Base-by-base conservation (phyloP, 2,113 vertebrate species). In the Scomber scombrus region DNA sequence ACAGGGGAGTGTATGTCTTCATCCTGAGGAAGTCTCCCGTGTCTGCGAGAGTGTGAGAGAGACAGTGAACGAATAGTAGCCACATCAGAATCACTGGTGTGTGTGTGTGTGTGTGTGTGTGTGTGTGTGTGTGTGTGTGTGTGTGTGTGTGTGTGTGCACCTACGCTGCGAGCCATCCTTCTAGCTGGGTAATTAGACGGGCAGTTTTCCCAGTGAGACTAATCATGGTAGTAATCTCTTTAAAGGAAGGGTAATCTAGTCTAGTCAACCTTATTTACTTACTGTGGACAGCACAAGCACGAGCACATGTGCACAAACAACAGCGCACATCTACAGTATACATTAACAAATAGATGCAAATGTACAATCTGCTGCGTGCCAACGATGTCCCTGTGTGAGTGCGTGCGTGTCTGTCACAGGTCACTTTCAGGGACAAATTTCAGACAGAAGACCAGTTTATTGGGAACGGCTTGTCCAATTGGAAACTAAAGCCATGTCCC, bases 141-240 rank as follows among this genome's bases (percentile, higher is more conserved):
- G 51, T 19, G 68, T 46, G 46, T 60, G 77, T 67, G 64, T 40
- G 55, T 75, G 68, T 63, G 46, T 63, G 50, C 68, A 26, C 23
- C 23, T 26, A 26, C 23, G 23, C 72, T 52, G 50, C 57, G 52
- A 85, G 82, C 78, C 85, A 91, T 92, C 85, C 82, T 65, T 90
- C 78, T 85, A 76, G 78, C 67, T 54, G 77, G 71, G 71, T 93
- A 93, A 95, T 93, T 92, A 94, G 88, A 88, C 40, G 58, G 88
- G 84, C 86, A 83, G 85, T 94, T 94, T 91, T 94, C 93, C 93
- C 90, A 93, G 86, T 82, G 93, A 93, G 93, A 93, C 91, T 93
- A 94, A 94, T 94, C 92, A 93, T 68, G 80, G 85, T 86, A 75
- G 84, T 93, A 94, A 95, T 94, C 93, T 93, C 89, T 94, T 94